Evolutionary conservation across 2,797 vertebrate genomes (phyloP).

Genomic region (Pygocentrus nattereri): DNA sequence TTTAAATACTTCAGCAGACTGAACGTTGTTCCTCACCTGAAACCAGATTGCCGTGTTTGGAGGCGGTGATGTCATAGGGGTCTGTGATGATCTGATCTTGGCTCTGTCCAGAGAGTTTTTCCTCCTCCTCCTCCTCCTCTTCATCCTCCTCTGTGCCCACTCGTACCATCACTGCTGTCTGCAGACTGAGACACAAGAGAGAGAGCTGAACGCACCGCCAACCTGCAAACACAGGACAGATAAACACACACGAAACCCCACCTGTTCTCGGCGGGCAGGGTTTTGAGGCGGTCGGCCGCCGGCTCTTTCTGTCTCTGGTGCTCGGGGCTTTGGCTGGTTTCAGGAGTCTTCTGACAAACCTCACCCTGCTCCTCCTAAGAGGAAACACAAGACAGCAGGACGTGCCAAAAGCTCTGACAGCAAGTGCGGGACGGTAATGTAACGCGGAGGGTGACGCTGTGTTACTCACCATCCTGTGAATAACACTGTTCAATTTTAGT

Average conservation of each 20-base stretch:
- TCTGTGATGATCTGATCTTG: slow-evolving; percentile 36
- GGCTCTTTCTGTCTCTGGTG: background rate
- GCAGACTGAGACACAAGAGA: slow-evolving; percentile 41
- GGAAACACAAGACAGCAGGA: background rate
- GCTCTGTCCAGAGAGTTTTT: slow-evolving; percentile 38
- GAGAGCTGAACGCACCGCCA: background rate
- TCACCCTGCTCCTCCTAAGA: background rate
- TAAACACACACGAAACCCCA: background rate
- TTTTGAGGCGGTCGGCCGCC: slow-evolving; percentile 2
- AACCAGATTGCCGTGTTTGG: slow-evolving; percentile 44
- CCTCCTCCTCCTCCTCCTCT: slow-evolving; percentile 43
- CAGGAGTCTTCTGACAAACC: background rate
- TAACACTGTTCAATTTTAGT: too few relatives aligned
- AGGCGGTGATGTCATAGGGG: slow-evolving; percentile 46
- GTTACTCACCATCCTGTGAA: background rate
- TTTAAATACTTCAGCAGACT: too few relatives aligned
- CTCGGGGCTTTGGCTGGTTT: slow-evolving; percentile 26
- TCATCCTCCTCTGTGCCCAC: slow-evolving; percentile 54
- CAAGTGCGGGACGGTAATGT: background rate
- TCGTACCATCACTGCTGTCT: slow-evolving; percentile 59
- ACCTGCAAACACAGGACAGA: background rate
- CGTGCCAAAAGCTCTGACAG: background rate
- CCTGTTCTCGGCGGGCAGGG: slow-evolving; percentile 46
- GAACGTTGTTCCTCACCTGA: slow-evolving; percentile 46
- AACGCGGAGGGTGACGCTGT: background rate